These are phyloP conservation scores for Ginglymostoma cirratum DNA, from an alignment of 2,113 vertebrate genomes.

Conservation along the genomic window DNA sequence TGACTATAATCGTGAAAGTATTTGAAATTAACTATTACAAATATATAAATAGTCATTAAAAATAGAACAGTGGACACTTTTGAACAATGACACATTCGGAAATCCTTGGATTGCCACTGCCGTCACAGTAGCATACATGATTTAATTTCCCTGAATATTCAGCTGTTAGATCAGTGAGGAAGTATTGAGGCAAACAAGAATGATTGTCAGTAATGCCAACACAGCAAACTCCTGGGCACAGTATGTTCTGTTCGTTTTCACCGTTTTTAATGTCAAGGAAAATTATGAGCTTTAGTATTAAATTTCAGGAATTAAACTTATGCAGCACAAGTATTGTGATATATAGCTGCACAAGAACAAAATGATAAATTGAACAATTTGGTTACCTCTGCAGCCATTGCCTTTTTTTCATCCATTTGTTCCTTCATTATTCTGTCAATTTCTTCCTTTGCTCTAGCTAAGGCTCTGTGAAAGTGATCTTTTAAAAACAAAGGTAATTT, in stretches of 20 bases:
- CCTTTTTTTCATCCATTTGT: slow-evolving; percentile 52
- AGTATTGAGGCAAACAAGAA: background rate
- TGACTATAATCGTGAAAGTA: background rate
- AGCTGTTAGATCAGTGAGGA: background rate
- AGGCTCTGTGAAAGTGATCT: slow-evolving; percentile 55
- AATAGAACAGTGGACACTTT: background rate
- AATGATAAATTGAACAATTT: slow-evolving; percentile 10
- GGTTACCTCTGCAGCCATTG: slow-evolving; percentile 60
- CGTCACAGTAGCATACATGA: background rate
- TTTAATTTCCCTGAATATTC: background rate
- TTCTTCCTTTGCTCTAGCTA: slow-evolving; percentile 52
- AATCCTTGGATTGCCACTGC: background rate
- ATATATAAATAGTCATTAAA: background rate
- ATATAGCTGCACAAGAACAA: background rate
- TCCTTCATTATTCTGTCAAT: slow-evolving; percentile 50
- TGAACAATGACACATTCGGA: background rate
- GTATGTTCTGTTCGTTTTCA: background rate
- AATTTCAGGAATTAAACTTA: background rate
- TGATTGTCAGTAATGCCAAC: background rate
- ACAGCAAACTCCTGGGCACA: background rate
- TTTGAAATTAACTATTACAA: background rate
- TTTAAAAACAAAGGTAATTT: slow-evolving; percentile 42
- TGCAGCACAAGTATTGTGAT: background rate
- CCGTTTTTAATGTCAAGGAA: background rate
- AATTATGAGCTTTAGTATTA: background rate